Percentiles rank a stretch among this genome's conserved stretches.
Conservation (phyloP, 1,140 invertebrate genomes). For the Teleopsis dalmanni region DNA sequence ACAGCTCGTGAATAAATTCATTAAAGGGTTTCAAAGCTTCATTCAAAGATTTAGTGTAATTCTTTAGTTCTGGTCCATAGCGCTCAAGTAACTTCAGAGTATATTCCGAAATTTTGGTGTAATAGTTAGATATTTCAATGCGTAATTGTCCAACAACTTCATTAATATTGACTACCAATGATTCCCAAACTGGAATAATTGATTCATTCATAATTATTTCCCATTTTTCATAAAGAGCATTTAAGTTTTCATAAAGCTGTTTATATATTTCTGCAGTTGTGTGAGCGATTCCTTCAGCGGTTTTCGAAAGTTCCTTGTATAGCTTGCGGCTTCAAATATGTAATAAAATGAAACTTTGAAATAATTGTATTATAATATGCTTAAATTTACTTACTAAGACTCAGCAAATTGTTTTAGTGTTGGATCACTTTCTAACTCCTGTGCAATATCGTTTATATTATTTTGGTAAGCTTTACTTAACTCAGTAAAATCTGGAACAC, state of each 20-base stretch:
- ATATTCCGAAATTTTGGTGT: conserved; percentile 20
- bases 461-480: conserved; percentile 51
- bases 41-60: conserved; percentile 49
- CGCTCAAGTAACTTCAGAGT: conserved; percentile 28
- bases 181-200: conserved; percentile 26
- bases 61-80: conserved; percentile 59
- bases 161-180: conserved; percentile 15
- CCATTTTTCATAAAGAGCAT: conserved; percentile 43
- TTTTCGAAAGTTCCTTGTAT: conserved; percentile 40
- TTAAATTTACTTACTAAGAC: conserved; percentile 39
- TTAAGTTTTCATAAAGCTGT: conserved; percentile 40
- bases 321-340: conserved; percentile 16
- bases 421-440: conserved; percentile 60
- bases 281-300: conserved; percentile 46
- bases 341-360: not conserved
- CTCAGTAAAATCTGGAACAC: conserved; percentile 54
- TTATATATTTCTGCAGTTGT: conserved; percentile 47
- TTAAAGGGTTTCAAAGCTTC: conserved; percentile 50
- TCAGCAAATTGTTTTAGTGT: conserved; percentile 57
- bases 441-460: conserved; percentile 54
- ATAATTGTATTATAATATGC: not conserved
- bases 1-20: conserved; percentile 46
- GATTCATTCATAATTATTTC: conserved; percentile 53
- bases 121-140: conserved; percentile 16
- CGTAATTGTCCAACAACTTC: conserved; percentile 22